phyloP scores from a whole-genome alignment of 2,888 invertebrate species.

The Agrotis exclamationis region DNA sequence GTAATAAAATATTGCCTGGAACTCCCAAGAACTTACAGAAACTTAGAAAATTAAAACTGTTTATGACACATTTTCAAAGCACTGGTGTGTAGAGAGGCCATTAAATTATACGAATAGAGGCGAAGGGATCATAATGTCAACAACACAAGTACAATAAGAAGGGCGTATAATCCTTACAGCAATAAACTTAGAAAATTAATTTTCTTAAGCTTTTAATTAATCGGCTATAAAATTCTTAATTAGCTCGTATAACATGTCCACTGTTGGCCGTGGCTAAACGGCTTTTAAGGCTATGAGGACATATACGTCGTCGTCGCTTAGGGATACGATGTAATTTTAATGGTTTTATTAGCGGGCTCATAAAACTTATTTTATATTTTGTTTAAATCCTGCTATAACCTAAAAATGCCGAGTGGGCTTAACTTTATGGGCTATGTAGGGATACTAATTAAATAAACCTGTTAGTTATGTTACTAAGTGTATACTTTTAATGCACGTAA shows the following conservation, averaged over 20 bases:
- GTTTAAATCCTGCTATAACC: slow-evolving; percentile 18
- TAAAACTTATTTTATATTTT: slow-evolving; percentile 36
- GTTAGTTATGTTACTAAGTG: background rate
- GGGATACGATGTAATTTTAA: slow-evolving; percentile 25
- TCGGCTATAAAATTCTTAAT: slow-evolving; percentile 46
- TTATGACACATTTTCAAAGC: too few relatives aligned
- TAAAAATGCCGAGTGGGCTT: background rate
- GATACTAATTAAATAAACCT: slow-evolving; percentile 3
- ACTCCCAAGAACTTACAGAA: background rate
- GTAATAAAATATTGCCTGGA: too few relatives aligned
- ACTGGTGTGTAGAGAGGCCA: background rate
- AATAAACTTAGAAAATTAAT: slow-evolving; percentile 17
- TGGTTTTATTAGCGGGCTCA: slow-evolving; percentile 18
- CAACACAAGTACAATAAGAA: slow-evolving; percentile 4
- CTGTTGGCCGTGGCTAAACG: background rate
- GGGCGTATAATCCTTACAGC: background rate
- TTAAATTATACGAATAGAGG: background rate
- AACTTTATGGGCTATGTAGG: slow-evolving; percentile 10
- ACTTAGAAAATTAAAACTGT: slow-evolving; percentile 1
- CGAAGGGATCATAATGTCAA: background rate
- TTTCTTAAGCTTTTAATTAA: slow-evolving; percentile 26
- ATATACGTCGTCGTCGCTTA: background rate
- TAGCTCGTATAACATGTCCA: slow-evolving; percentile 37
- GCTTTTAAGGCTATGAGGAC: background rate
- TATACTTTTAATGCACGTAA: background rate